A percentile compares a stretch with the other conserved stretches of the same genome.
phyloP scores from a whole-genome alignment of 35 echinoderm and acorn worm genomes.

The Eucidaris tribuloides region DNA sequence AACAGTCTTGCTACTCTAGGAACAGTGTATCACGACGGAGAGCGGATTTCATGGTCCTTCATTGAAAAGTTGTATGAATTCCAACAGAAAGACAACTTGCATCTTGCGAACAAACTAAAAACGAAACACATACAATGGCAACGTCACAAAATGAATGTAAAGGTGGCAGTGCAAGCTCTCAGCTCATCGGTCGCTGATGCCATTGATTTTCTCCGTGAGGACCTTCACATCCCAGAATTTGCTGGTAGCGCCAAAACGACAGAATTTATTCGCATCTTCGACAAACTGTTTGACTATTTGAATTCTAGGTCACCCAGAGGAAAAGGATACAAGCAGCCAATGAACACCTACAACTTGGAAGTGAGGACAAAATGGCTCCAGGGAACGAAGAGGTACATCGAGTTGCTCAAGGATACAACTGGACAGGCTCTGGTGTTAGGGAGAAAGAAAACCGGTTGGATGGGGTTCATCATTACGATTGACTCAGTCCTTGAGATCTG shows the following conservation, averaged over 20 bases:
- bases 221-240: slow-evolving; percentile 37
- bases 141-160: slow-evolving; percentile 79
- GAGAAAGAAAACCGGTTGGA: slow-evolving; percentile 36
- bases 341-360: slow-evolving; percentile 27
- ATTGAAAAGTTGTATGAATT: slow-evolving; percentile 42
- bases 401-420: not conserved
- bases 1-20: slow-evolving; percentile 49
- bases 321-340: slow-evolving; percentile 50
- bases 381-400: slow-evolving; percentile 44
- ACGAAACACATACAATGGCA: slow-evolving; percentile 69
- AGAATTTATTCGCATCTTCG: slow-evolving; percentile 61
- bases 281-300: slow-evolving; percentile 62
- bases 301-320: slow-evolving; percentile 29
- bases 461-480: slow-evolving; percentile 39
- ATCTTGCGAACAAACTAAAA: slow-evolving; percentile 58
- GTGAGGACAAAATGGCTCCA: slow-evolving; percentile 22
- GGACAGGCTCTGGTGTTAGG: slow-evolving; percentile 9
- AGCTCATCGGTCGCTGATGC: slow-evolving; percentile 73
- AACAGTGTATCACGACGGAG: slow-evolving; percentile 36
- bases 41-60: slow-evolving; percentile 50
- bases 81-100: slow-evolving; percentile 51
- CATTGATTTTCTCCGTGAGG: slow-evolving; percentile 61
- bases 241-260: slow-evolving; percentile 52
- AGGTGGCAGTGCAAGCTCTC: slow-evolving; percentile 54
- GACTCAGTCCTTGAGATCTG: slow-evolving; percentile 28